These are phyloP conservation scores for Amblyteles armatorius DNA, from an alignment of 2,888 invertebrate genomes.

Conservation along the genomic window DNA sequence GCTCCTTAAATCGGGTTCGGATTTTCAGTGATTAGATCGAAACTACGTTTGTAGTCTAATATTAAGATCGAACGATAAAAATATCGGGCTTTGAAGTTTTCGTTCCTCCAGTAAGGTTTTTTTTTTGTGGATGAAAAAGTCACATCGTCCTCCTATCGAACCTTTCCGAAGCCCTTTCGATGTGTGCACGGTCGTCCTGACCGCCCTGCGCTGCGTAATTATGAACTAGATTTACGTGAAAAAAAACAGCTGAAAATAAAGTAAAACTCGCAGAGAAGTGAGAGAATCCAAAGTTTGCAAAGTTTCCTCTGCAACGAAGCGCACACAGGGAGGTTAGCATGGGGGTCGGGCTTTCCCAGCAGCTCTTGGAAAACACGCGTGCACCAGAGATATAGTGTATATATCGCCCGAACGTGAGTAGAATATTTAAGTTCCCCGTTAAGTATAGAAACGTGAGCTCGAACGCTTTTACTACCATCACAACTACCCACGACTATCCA, in stretches of 20 bases:
- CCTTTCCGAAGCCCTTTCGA: slow-evolving; percentile 17
- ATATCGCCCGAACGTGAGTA: slow-evolving; percentile 76
- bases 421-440: slow-evolving; percentile 76
- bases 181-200: slow-evolving; percentile 14
- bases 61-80: no score
- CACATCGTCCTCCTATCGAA: neutral
- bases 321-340: slow-evolving; percentile 53
- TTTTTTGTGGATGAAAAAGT: neutral
- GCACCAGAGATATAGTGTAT: slow-evolving; percentile 69
- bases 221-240: slow-evolving; percentile 39
- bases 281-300: slow-evolving; percentile 46
- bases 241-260: neutral
- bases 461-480: slow-evolving; percentile 52
- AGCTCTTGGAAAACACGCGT: slow-evolving; percentile 77
- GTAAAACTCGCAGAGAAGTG: slow-evolving; percentile 1
- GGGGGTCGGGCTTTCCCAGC: slow-evolving; percentile 71
- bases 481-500: slow-evolving; percentile 19
- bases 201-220: slow-evolving; percentile 48
- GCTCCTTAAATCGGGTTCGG: no score
- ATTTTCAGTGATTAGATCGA: no score
- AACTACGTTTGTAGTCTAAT: no score
- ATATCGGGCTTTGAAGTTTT: neutral
- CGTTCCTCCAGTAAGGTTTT: neutral
- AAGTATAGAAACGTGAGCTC: slow-evolving; percentile 70
- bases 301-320: slow-evolving; percentile 53